These are phyloP conservation scores for Tachina lurida DNA, from an alignment of 2,888 invertebrate species.

Conservation along the genomic window DNA sequence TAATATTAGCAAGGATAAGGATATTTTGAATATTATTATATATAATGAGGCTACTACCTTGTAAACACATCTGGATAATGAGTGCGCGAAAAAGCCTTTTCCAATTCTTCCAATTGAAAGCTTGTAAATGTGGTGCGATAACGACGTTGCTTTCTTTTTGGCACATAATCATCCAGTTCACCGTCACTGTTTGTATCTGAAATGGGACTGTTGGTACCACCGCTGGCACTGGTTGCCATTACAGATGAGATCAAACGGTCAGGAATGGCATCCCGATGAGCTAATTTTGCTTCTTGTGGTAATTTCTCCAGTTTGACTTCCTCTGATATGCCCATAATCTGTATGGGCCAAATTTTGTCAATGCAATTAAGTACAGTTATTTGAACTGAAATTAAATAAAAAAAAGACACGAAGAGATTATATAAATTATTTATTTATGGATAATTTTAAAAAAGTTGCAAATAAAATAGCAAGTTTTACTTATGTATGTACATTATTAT, in stretches of 20 bases:
- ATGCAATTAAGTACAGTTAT: conserved; percentile 57
- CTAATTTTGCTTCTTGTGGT: conserved; percentile 83
- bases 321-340: conserved; percentile 84
- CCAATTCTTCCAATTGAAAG: conserved; percentile 96
- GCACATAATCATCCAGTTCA: conserved; percentile 89
- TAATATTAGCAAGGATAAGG: too few species aligned
- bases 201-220: conserved; percentile 83
- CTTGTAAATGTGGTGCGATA: conserved; percentile 98
- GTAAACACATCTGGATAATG: conserved; percentile 99
- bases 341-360: conserved; percentile 70
- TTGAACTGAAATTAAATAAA: conserved; percentile 60
- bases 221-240: conserved; percentile 79
- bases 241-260: conserved; percentile 83
- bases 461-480: conserved; percentile 6
- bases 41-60: conserved; percentile 85
- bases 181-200: conserved; percentile 87
- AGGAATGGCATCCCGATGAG: conserved; percentile 82
- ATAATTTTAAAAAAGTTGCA: conserved; percentile 22
- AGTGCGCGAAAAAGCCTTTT: conserved; percentile 98
- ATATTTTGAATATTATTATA: too few species aligned
- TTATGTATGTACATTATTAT: conserved; percentile 58
- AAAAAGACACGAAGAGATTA: conserved; percentile 40
- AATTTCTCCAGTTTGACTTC: conserved; percentile 83
- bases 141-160: conserved; percentile 94
- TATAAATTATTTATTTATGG: conserved; percentile 53